Evolutionary conservation across 2,797 vertebrate genomes (phyloP).

Genomic region (Dermochelys coriacea): DNA sequence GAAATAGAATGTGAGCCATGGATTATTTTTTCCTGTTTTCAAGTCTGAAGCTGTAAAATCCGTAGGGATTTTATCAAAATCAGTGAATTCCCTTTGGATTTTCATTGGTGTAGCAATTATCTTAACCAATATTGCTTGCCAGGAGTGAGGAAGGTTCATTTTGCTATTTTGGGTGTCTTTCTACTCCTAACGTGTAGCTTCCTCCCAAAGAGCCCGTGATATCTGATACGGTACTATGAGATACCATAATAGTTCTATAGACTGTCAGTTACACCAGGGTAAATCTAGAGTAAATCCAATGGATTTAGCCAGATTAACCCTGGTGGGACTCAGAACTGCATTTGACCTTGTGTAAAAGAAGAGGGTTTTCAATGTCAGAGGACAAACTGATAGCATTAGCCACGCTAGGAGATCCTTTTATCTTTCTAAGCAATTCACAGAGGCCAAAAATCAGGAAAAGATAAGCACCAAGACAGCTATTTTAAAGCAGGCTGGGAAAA

Average conservation of each 20-base stretch:
- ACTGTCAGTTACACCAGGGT: neutral
- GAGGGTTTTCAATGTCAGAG: neutral
- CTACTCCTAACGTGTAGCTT: neutral
- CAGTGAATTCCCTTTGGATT: neutral
- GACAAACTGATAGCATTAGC: neutral
- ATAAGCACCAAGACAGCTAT: neutral
- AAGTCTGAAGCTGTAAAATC: neutral
- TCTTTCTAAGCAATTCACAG: neutral
- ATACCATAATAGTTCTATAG: neutral
- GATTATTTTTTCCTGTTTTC: neutral
- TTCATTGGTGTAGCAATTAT: neutral
- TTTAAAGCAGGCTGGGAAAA: neutral
- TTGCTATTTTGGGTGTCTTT: neutral
- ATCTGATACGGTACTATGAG: neutral
- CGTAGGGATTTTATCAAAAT: neutral
- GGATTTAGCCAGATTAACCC: slow-evolving; percentile 40
- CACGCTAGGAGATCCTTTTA: fast-evolving
- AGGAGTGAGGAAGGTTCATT: fast-evolving
- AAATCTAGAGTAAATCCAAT: slow-evolving; percentile 32
- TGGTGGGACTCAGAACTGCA: neutral
- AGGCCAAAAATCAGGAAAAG: neutral
- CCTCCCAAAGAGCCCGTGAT: neutral
- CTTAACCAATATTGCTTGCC: neutral
- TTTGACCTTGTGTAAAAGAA: neutral
- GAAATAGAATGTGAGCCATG: neutral